These are phyloP conservation scores for Melitaea athalia DNA, from an alignment of 2,888 invertebrate species.

Conservation along the genomic window DNA sequence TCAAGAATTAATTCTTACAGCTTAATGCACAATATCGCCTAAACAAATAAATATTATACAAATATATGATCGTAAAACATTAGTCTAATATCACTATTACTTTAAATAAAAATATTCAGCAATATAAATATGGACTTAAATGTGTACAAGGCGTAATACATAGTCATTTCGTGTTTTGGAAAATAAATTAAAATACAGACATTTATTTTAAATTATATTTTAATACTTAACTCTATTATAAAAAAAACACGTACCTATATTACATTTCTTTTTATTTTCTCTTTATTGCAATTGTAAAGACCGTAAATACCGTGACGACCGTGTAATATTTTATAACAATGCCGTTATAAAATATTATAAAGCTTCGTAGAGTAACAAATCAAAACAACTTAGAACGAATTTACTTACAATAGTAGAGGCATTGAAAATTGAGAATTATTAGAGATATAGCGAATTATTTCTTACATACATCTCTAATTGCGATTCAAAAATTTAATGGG, in stretches of 20 bases:
- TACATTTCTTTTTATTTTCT: background rate
- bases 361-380: background rate
- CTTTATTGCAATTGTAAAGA: background rate
- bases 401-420: background rate
- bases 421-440: background rate
- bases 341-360: background rate
- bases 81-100: conserved; percentile 79
- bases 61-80: conserved; percentile 69
- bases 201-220: background rate
- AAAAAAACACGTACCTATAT: background rate
- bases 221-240: background rate
- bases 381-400: background rate
- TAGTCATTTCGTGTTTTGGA: conserved; percentile 31
- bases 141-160: conserved; percentile 35
- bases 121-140: conserved; percentile 32
- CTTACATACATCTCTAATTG: background rate
- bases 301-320: too few species aligned
- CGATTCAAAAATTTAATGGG: background rate
- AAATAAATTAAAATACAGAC: conserved; percentile 7
- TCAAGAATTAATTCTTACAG: conserved; percentile 68
- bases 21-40: conserved; percentile 67
- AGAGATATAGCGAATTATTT: background rate
- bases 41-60: conserved; percentile 77
- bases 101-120: conserved; percentile 52
- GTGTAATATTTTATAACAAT: background rate